Base-by-base conservation (phyloP, 2,888 invertebrate genomes). In the Vesta saturnalis region DNA sequence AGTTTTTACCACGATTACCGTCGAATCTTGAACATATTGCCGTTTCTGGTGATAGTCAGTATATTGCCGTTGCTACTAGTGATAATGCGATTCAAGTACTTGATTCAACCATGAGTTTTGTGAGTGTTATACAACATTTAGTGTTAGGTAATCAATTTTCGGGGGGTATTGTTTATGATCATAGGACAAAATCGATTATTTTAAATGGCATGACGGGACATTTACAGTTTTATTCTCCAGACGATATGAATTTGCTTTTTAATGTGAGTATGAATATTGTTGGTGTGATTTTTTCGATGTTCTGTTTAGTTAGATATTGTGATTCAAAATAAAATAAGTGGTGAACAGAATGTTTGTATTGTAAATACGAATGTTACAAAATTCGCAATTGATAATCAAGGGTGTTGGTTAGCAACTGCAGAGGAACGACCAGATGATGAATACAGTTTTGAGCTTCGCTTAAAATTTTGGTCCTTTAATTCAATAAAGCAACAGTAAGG, bases 381-480 rank as follows among this genome's bases (percentile, higher is more conserved):
- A 73, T 86, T 90, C n/a, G 90, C 91, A 0, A 85, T 94, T 64
- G 90, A 89, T 79, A 84, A 86, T 60, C 85, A 88, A 78, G 91
- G 91, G 0, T 77, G 81, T 5, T 94, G 94, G 94, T 85, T 94
- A 85, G 92, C 89, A 5, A 94, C 94, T 0, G 86, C 89, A 3
- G 91, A 91, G 79, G 85, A 87, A 65, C 85, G 89, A 67, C 86
- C 89, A 76, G 90, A 91, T 81, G 82, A 85, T 21, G 81, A 87
- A 49, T 86, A 87, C 67, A 83, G 85, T 57, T 85, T 87, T 3
- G 93, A 94, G 82, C 83, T 90, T 2, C 85, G 90, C 62, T 84
- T 94, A 0, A 94, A 94, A 79, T 94, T 94, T 83, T 94, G 94
- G 94, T 77, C 84, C 64, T 93, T 87, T 76, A 82, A 89, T 73